Evolutionary conservation across 2,797 vertebrate genomes (phyloP), one percentile per base, ranked within the genome.

Genomic region (Rhincodon typus): DNA sequence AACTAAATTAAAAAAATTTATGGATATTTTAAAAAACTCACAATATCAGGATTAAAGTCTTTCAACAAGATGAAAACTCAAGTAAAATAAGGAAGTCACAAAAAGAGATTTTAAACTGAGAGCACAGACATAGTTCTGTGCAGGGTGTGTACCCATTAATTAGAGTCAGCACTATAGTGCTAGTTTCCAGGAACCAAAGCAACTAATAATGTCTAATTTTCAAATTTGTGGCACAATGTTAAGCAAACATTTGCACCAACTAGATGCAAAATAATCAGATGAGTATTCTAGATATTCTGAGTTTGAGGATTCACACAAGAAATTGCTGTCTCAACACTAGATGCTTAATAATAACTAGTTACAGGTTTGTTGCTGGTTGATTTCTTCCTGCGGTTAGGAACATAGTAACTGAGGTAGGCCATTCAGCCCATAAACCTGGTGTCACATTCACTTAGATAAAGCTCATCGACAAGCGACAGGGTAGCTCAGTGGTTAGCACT

Each of bases 111-210:
- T 93, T n/a, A 69, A 42, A 93, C 19, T 42, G 90, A 93, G 38
- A 93, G 62, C n/a, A 69, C 21, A 42, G n/a, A 67, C n/a, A 93
- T 8, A 69, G 67, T 42, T 21, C 21, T 93, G 90, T 50, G 46
- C 46, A 50, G 46, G 46, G 46, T 50, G 46, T 50, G 46, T 50
- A 50, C 46, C 46, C 46, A 50, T 50, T 50, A 50, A 50, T 50
- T 50, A 50, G 46, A 50, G 46, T 50, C 57, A 91, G n/a, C 42
- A 93, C 62, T 93, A 66, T 67, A n/a, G 12, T 69, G n/a, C 3
- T 67, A 25, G 90, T 93, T 93, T 93, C 90, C 90, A 93, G 90
- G 90, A 93, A 93, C 38, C 90, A 93, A 66, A 93, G 19, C 42
- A 46, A 84, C 10, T 84, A 42, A 84, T 21, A 6, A 46, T 84